Evolutionary conservation across 2,888 invertebrate genomes (phyloP).

Genomic region (Yponomeuta sedellus): DNA sequence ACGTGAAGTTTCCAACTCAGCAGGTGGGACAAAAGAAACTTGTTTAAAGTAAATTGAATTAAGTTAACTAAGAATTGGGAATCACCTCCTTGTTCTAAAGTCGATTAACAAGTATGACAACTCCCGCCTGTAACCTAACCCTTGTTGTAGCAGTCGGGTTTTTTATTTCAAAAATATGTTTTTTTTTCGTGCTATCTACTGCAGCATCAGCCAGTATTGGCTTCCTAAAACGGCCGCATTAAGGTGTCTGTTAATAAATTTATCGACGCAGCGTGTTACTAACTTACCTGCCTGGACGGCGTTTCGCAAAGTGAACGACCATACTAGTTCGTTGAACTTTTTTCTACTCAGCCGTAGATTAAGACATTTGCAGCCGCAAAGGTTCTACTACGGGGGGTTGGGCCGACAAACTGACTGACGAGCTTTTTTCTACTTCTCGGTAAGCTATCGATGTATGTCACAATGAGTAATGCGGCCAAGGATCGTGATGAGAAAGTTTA

Average conservation of each 20-base stretch:
- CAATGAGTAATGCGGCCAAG: constrained; percentile 24
- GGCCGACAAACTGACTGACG: constrained; percentile 35
- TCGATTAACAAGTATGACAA: too few relatives aligned
- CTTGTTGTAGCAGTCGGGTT: too few relatives aligned
- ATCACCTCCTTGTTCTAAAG: too few relatives aligned
- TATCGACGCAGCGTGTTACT: constrained; percentile 51
- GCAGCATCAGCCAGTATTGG: neutral
- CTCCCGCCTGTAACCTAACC: too few relatives aligned
- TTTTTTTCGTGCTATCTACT: too few relatives aligned
- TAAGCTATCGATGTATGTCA: constrained; percentile 54
- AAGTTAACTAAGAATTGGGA: too few relatives aligned
- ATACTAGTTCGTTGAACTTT: constrained; percentile 28
- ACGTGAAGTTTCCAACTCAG: too few relatives aligned
- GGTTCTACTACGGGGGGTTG: constrained; percentile 57
- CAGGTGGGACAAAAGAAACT: too few relatives aligned
- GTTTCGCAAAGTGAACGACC: constrained; percentile 32
- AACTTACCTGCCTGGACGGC: constrained; percentile 40
- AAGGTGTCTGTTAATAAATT: constrained; percentile 29
- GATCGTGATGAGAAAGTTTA: constrained; percentile 32
- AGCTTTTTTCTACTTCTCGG: constrained; percentile 42
- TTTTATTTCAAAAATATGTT: too few relatives aligned
- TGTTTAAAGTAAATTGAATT: too few relatives aligned
- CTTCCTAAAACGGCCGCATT: constrained; percentile 5
- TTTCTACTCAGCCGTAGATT: constrained; percentile 43
- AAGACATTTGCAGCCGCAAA: constrained; percentile 71